Evolutionary conservation across 2,797 vertebrate species (phyloP), one percentile per base, ranked within the genome.

Genomic region (Allochrocebus solatus): DNA sequence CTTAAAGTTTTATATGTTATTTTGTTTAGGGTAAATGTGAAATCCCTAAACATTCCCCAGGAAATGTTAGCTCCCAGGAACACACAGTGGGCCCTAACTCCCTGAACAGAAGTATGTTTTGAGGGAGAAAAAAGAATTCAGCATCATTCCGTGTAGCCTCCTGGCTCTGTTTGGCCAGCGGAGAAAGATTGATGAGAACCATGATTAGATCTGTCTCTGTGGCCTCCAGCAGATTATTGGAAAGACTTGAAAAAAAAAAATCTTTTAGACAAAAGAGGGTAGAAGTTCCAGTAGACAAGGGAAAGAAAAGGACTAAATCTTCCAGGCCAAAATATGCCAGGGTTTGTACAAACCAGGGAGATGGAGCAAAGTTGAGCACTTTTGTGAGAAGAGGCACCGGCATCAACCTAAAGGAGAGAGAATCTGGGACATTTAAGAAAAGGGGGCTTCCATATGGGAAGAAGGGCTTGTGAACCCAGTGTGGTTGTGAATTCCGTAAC

Each of bases 121-220:
- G 39, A 89, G 57, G 85, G 74, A 94, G 61, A 86, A 82, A 88
- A 82, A 93, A 94, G 57, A 96, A 84, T 46, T 41, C 86, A 59
- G 85, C 78, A 80, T 57, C 53, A 48, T 91, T 92, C 30, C 80
- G 33, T 21, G 88, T 39, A 96, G 95, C 84, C 93, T 93, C n/a
- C 70, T 93, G 85, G 55, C 81, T 94, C 76, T 82, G 41, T 97
- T 94, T 93, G 94, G 75, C 86, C 61, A 61, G 84, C 24, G 30
- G 95, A 81, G 96, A 89, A 96, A 97, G 97, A 98, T 93, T 92
- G 91, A 97, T 96, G 96, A 84, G 88, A 95, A 96, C 64, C 41
- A 43, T 93, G 86, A 95, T 97, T 94, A 96, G 64, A 89, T 96
- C 95, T 97, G 96, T 96, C 91, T 96, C 93, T 46, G 14, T 43